These are phyloP conservation scores for Varroa destructor DNA, from an alignment of 1,140 invertebrate genomes.

Conservation along the genomic window DNA sequence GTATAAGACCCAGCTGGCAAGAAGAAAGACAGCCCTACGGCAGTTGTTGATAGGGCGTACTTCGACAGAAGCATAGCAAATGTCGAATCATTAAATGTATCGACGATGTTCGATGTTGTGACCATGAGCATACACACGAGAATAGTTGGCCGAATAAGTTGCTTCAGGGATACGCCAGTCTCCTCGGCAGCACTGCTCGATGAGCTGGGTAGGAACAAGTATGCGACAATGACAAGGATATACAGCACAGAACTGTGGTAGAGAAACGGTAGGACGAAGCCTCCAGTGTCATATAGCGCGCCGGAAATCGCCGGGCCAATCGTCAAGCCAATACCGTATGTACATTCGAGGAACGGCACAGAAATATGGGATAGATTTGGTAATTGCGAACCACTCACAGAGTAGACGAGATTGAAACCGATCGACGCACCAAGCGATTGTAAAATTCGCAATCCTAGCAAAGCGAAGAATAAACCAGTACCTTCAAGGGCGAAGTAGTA, in stretches of 20 bases:
- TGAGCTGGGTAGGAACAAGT: neutral
- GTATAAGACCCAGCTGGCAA: constrained; percentile 12
- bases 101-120: constrained; percentile 20
- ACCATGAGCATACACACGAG: constrained; percentile 23
- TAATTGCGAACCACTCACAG: neutral
- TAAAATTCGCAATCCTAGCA: neutral
- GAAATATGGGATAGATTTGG: constrained; percentile 11
- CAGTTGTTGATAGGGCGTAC: neutral
- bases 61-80: neutral
- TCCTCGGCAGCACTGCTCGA: neutral
- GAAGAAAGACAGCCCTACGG: constrained; percentile 17
- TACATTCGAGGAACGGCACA: constrained; percentile 8
- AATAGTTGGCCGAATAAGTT: constrained; percentile 7
- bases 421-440: constrained; percentile 20
- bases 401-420: constrained; percentile 21
- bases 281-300: constrained; percentile 4
- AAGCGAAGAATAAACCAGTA: neutral
- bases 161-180: neutral
- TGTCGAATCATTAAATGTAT: constrained; percentile 19
- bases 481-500: neutral
- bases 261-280: constrained; percentile 1
- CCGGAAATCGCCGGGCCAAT: constrained; percentile 14
- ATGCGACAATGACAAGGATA: neutral
- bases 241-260: constrained; percentile 18
- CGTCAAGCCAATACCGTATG: constrained; percentile 6